Base-by-base conservation (phyloP, 2,113 vertebrate species). In the Gracilinanus agilis region DNA sequence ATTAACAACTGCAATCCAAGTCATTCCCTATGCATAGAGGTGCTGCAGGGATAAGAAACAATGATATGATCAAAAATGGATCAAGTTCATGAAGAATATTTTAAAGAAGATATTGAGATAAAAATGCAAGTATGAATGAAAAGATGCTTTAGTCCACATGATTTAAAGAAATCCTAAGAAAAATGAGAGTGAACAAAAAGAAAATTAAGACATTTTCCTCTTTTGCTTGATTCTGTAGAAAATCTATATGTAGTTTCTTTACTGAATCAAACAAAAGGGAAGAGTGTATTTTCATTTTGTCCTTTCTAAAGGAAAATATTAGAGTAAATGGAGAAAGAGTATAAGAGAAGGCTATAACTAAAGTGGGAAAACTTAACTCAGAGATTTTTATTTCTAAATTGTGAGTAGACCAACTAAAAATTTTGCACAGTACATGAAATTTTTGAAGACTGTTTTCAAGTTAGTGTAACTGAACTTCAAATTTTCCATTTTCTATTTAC, bases 401-500 rank as follows among this genome's bases (percentile, higher is more conserved):
- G 6, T 83, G n/a, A 83, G 34, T 49, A 54, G 91, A 9, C 91
- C 29, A 49, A 25, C 25, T 1, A 23, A 53, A 83, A 24, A 34
- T 90, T 92, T 94, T 94, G 53, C 40, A 94, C 40, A 53, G 58
- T 75, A 54, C 40, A 53, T 53, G 95, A 93, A 91, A 54, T 95
- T 92, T 94, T 92, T 90, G 55, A 89, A 94, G 92, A 58, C 55
- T 9, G 44, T 55, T 40, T 16, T 96, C 89, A 95, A 89, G 34
- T 93, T 8, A 88, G 0, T 90, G 1, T 19, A 25, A 24, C n/a
- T 75, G 16, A 44, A 94, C 55, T 95, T 93, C 88, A 96, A 88
- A 94, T 89, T 95, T 96, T 91, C 56, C 90, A 91, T 92, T 56
- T 96, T 90, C 44, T 92, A 44, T 90, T 92, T 9, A 90, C 13